phyloP scores from a whole-genome alignment of 2,797 vertebrate species.

The Silurus lanzhouensis region DNA sequence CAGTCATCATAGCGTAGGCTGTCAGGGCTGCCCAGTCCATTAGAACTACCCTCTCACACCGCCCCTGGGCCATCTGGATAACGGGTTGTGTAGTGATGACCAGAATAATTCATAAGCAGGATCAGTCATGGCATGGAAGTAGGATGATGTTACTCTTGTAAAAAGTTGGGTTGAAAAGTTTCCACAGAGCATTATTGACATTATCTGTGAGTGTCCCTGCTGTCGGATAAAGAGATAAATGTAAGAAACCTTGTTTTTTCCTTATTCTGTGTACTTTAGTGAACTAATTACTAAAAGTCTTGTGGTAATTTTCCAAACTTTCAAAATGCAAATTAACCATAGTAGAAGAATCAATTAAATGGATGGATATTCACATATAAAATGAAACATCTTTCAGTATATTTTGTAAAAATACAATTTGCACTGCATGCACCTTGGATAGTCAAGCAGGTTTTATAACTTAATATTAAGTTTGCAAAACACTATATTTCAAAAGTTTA shows the following conservation, averaged over 20 bases:
- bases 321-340: neutral
- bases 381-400: neutral
- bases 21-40: constrained; percentile 51
- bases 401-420: neutral
- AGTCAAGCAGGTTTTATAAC: no score
- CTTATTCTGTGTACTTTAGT: neutral
- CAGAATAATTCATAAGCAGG: neutral
- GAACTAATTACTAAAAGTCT: neutral
- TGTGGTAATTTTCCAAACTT: neutral
- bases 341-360: neutral
- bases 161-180: neutral
- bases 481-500: neutral
- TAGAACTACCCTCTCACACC: constrained; percentile 50
- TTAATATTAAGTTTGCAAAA: neutral
- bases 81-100: constrained; percentile 57
- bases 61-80: constrained; percentile 58
- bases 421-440: neutral
- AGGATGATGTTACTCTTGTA: neutral
- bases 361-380: neutral
- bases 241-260: neutral
- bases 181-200: neutral
- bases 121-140: constrained; percentile 12
- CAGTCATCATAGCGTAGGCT: constrained; percentile 41
- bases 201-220: neutral
- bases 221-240: neutral